Evolutionary conservation across 2,797 vertebrate species (phyloP), one percentile per base, ranked within the genome.

Genomic region (Squalus acanthias): DNA sequence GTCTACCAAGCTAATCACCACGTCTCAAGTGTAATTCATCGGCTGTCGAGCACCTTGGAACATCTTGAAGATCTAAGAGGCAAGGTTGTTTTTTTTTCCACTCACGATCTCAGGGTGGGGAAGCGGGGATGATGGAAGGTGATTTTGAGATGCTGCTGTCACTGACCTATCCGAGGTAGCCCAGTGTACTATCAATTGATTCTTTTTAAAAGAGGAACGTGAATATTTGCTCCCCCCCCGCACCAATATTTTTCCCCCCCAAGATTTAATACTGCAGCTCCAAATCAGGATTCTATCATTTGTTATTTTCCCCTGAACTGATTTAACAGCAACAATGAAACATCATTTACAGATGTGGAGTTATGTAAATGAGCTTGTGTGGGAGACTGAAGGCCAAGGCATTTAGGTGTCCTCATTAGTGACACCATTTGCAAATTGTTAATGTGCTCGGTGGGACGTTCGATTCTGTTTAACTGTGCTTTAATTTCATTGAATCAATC

Each of bases 401-500:
- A 95, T n/a, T 95, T 72, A 20, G 70, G 15, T 29, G 24, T 57
- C 70, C 50, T 95, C 70, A 60, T 95, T 60, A 95, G 13, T 57
- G 94, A 20, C 70, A 74, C 70, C 70, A 60, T 74, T 76, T 76
- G 69, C 69, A 53, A 57, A 76, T 76, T 60, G 91, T 76, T 76
- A 95, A 95, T 95, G 94, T 57, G 94, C 70, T 74, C 94, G 15
- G 70, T 76, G 94, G 94, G 70, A 95, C 50, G 76, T 95, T 74
- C 5, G 12, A 74, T 95, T 76, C 53, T 60, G 15, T 20, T 17
- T 95, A 72, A 95, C 69, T 74, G 69, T 12, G 15, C 13, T 74
- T 95, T 74, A 22, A 95, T 95, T 50, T 95, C 50, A 50, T 33
- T 29, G 70, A 74, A 74, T 57, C 94, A 60, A 95, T 69, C 92